phyloP scores from a whole-genome alignment of 2,113 vertebrate genomes.

The Xiphophorus maculatus region DNA sequence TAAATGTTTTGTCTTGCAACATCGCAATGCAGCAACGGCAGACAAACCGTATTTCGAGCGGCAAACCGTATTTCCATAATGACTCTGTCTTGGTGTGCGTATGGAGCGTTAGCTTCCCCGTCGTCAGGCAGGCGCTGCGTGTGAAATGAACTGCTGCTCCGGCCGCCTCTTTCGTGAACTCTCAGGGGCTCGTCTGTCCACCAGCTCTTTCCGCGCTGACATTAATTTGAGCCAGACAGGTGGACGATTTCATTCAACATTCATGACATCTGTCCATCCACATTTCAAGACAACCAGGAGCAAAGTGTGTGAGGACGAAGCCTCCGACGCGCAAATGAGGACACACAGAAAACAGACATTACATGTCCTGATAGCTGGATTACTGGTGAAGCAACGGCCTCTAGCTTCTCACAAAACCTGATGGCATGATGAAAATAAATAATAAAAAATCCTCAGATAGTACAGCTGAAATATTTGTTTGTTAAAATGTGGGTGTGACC shows the following conservation, averaged over 20 bases:
- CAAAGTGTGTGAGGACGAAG: neutral
- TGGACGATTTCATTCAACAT: constrained; percentile 63
- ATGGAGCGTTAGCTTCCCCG: constrained; percentile 53
- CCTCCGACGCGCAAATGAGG: constrained; percentile 2
- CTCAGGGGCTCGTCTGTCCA: constrained; percentile 51
- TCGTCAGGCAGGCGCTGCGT: constrained; percentile 50
- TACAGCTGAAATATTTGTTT: no score
- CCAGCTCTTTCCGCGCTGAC: constrained; percentile 30
- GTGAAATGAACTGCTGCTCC: constrained; percentile 57
- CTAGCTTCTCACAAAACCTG: no score
- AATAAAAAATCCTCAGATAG: no score
- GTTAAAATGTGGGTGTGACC: no score
- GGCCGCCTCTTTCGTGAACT: constrained; percentile 63
- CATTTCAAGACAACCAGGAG: constrained; percentile 14
- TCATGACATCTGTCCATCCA: constrained; percentile 31
- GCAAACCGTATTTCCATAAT: constrained; percentile 70
- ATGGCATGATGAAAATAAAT: no score
- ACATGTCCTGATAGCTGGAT: neutral
- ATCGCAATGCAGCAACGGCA: constrained; percentile 59
- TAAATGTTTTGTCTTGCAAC: constrained; percentile 43
- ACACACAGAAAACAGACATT: neutral
- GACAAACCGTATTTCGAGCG: constrained; percentile 63
- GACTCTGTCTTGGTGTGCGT: constrained; percentile 60
- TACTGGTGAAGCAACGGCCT: neutral
- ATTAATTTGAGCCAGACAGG: constrained; percentile 63